Conservation (phyloP, 2,113 vertebrate genomes). For the Sceloporus undulatus region DNA sequence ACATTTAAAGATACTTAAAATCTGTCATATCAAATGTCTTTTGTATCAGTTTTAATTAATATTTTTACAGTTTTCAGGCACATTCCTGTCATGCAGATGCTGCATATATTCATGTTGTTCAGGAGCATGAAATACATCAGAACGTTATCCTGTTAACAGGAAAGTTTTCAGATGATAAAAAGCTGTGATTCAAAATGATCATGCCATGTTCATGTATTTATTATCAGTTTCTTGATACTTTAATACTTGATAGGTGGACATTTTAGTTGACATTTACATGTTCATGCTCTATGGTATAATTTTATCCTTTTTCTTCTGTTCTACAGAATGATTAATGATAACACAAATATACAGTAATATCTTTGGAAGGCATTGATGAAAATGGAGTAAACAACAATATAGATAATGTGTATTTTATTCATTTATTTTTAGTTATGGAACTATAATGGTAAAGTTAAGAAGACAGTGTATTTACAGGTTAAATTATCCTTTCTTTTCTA, state of each 20-base stretch:
- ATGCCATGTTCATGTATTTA: background rate
- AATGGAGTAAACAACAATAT: background rate
- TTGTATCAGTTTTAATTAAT: constrained; percentile 4
- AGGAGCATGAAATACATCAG: background rate
- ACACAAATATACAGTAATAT: background rate
- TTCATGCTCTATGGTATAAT: background rate
- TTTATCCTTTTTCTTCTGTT: constrained; percentile 4
- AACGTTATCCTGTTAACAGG: background rate
- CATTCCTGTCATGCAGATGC: background rate
- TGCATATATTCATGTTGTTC: background rate
- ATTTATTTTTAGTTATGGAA: background rate
- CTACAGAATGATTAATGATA: background rate
- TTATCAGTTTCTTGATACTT: background rate
- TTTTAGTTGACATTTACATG: constrained; percentile 17
- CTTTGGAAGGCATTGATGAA: background rate
- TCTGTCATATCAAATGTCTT: background rate
- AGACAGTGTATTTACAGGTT: background rate
- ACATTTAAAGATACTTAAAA: background rate
- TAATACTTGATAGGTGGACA: background rate
- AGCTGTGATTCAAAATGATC: background rate
- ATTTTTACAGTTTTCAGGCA: background rate
- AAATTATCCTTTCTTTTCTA: constrained; percentile 16
- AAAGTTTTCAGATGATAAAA: constrained; percentile 6
- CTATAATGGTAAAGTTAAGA: background rate
- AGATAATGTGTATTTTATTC: background rate